Evolutionary conservation across 2,797 vertebrate species (phyloP).

Genomic region (Mus caroli): DNA sequence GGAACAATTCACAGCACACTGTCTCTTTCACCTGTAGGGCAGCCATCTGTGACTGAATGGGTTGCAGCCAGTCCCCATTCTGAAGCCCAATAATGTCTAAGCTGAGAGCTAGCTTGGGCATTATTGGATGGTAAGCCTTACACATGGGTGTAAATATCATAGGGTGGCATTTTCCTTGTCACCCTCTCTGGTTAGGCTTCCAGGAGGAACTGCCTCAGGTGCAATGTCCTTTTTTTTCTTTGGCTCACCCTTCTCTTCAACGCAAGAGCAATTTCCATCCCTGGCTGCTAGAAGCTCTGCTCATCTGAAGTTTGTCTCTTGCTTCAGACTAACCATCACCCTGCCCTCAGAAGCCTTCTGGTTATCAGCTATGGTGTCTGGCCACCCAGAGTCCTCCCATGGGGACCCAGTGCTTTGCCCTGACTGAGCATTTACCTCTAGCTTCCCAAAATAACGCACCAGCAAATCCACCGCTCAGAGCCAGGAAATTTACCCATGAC

Average conservation of each 20-base stretch:
- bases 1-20: neutral
- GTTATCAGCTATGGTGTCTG: neutral
- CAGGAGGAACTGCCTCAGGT: neutral
- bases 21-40: neutral
- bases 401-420: neutral
- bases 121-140: neutral
- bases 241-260: neutral
- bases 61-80: neutral
- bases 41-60: neutral
- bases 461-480: neutral
- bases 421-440: neutral
- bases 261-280: neutral
- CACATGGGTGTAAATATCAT: neutral
- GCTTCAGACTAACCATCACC: neutral
- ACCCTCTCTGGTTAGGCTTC: neutral
- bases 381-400: neutral
- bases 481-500: neutral
- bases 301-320: neutral
- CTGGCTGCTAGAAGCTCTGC: neutral
- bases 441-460: constrained; percentile 13
- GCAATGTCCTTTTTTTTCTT: neutral
- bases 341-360: neutral
- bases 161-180: neutral
- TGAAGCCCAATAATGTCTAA: neutral
- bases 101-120: neutral